Base-by-base conservation (phyloP, 1,140 invertebrate genomes). In the Hycleus phaleratus region DNA sequence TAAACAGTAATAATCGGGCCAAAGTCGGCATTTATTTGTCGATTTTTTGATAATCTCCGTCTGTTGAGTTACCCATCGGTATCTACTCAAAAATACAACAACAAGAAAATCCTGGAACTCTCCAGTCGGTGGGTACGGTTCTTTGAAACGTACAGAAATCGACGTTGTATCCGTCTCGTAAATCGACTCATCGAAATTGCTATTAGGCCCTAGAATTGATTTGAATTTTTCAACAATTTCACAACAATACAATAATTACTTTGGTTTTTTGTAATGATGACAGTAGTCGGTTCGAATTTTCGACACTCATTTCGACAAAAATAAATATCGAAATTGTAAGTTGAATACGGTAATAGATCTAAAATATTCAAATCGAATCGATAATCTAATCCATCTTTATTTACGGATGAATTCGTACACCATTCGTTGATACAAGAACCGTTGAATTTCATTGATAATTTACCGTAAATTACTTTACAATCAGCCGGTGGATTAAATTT, bases 51-150 rank as follows among this genome's bases (percentile, higher is more conserved):
- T 7, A 32, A 32, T 32, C 0, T 32, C 32, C 0, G 32, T 5
- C 7, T 32, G 4, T 32, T 5, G 4, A 4, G 4, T 32, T 32
- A 7, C 7, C 4, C 7, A 32, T 32, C 32, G 4, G 32, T 38
- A 18, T 10, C 18, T 38, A 6, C 38, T 32, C 26, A 7, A 49
- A 8, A 38, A 12, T n/a, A 3, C 10, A 38, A 4, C 32, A 38
- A 49, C 39, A n/a, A 7, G 11, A 6, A n/a, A 49, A n/a, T 49
- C n/a, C 11, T 38, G 9, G 11, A 49, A 38, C 4, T 8, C 9
- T 24, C 48, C 48, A 11, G 26, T 49, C n/a, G 48, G 48, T 24
- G 48, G 48, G 11, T 49, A 38, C 26, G 48, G 48, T 38, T 25
- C 25, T 39, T n/a, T 49, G 25, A 25, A 49, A 7, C 48, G 32